Evolutionary conservation across 2,888 invertebrate species (phyloP), one percentile per base, ranked within the genome.

Genomic region (Sabatieria punctata): DNA sequence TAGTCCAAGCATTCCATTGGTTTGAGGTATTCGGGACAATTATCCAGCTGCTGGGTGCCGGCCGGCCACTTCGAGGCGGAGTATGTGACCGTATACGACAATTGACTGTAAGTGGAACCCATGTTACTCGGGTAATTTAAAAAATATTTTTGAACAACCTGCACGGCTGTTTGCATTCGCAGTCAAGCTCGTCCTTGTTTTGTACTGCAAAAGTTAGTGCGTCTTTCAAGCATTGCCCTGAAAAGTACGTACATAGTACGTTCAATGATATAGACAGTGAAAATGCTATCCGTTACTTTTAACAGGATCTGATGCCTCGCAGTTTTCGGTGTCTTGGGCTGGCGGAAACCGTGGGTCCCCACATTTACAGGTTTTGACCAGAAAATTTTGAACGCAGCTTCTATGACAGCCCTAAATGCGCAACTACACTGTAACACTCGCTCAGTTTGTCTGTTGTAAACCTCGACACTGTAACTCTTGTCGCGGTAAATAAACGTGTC

Each of bases 331-430:
- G 26, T 53, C 51, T 37, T 49, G 45, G 35, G 53, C 57, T 1
- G 50, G 48, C 1, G 62, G 62, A 47, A 58, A 63, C 4, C 61
- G 46, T 0, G 62, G 62, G 51, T 63, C 62, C n/a, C 59, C 60
- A 46, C 63, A 63, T 13, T 57, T 58, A 42, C 63, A 63, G 15
- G 46, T 49, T 6, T 43, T 25, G 13, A 57, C 51, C 18, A 61
- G 47, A 41, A 54, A 54, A 23, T 54, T 49, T 37, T 59, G 58
- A 37, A 60, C 56, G 45, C 60, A 60, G 47, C 55, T 56, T n/a
- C 60, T 47, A 47, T 61, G 58, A 44, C 60, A 61, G 4, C 56
- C 58, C 55, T 57, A 38, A 43, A 51, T 23, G 40, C 8, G 19
- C 18, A 22, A 21, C 8, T 8, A 43, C 36, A 2, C 4, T 21